These are phyloP conservation scores for Lumbricus terrestris DNA, from an alignment of 2,888 invertebrate species.

Conservation along the genomic window DNA sequence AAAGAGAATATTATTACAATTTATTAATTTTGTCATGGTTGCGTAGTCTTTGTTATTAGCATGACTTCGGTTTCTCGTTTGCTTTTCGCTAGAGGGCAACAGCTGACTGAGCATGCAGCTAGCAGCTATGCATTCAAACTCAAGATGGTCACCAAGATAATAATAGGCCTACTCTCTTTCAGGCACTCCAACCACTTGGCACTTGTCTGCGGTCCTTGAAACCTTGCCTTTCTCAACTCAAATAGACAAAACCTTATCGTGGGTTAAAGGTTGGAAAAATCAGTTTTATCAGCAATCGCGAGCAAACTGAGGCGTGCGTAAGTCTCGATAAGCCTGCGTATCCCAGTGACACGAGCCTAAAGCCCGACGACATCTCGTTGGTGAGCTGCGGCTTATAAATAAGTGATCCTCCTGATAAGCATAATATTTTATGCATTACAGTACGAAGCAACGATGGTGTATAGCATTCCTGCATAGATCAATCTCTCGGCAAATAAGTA, in stretches of 20 bases:
- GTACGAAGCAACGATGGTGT: background rate
- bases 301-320: background rate
- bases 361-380: too few relatives aligned
- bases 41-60: too few relatives aligned
- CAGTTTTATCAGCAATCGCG: background rate
- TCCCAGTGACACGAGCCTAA: too few relatives aligned
- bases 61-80: background rate
- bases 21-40: too few relatives aligned
- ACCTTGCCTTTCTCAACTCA: background rate
- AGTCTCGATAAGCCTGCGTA: too few relatives aligned
- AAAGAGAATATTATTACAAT: too few relatives aligned
- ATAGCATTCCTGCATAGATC: too few relatives aligned
- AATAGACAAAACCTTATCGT: background rate
- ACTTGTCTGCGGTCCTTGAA: background rate
- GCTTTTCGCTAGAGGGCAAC: background rate
- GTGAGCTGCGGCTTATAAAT: background rate
- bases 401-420: background rate
- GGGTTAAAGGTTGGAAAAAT: background rate
- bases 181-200: background rate
- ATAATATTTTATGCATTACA: background rate
- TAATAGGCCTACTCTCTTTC: background rate
- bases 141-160: background rate
- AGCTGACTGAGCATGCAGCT: background rate
- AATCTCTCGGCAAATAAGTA: background rate
- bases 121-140: background rate